Evolutionary conservation across 92 coral and sea anemone genomes (phyloP), one percentile per base, ranked within the genome.

Genomic region (Porites evermanni): DNA sequence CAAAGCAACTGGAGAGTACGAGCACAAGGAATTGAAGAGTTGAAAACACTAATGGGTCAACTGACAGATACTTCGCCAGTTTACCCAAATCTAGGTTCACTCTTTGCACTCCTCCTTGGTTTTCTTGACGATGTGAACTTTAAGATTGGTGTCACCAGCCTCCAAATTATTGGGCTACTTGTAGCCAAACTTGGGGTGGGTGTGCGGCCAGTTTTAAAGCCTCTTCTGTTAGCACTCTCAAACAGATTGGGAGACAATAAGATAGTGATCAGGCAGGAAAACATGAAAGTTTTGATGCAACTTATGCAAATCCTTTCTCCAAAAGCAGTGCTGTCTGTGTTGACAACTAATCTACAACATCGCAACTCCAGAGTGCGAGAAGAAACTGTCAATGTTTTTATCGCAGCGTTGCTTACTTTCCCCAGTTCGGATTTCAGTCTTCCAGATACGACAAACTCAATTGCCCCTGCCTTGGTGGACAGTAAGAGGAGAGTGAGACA

Each of bases 281-380:
- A 97, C 90, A 97, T 97, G 99, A 96, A 91, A 78, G 99, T 97
- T 79, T 83, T 97, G 23, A 97, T 91, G 98, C 96, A 97, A 59
- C 93, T 97, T n/a, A 97, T 97, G 98, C 99, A 97, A 83, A 95
- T 95, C 17, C 83, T 95, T 26, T 93, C 99, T 38, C 98, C 99
- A 21, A 86, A 89, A 73, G 87, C 91, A 66, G 94, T 97, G 59
- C 71, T 97, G 51, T 83, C 87, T 66, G 93, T 97, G 59, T 77
- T 97, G 77, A 93, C 94, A 6, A 85, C 91, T 18, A 97, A 95
- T 84, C 80, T 97, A 8, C 96, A 97, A 75, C 99, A 97, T 84
- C 87, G 97, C 8, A 97, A 97, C 84, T 97, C 99, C 64, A 91
- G 93, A 84, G 99, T 97, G 54, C 93, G 99, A 53, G 99, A 97